phyloP scores from a whole-genome alignment of 2,888 invertebrate species.

The Eudasyphora cyanicolor region DNA sequence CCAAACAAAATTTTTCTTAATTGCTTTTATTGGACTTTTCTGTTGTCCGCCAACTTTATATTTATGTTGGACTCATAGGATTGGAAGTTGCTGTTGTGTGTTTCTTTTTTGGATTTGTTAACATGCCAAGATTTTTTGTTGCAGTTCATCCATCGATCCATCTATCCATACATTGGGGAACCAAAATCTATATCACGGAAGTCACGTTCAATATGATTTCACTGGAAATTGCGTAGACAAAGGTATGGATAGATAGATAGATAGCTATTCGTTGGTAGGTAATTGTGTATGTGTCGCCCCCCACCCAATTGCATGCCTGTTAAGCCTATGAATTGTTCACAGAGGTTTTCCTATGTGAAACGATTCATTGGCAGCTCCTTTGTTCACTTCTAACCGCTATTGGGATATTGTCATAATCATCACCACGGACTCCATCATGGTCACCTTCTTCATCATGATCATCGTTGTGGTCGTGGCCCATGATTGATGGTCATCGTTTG shows the following conservation, averaged over 20 bases:
- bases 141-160: not conserved
- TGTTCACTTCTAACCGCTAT: slow-evolving; percentile 26
- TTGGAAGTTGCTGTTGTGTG: not conserved
- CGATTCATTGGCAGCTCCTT: slow-evolving; percentile 8
- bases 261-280: too few species aligned
- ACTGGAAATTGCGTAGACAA: slow-evolving; percentile 50
- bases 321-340: not conserved
- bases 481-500: slow-evolving; percentile 61
- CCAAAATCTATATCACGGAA: slow-evolving; percentile 61
- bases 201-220: slow-evolving; percentile 67
- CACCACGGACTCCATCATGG: slow-evolving; percentile 28
- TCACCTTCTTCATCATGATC: not conserved
- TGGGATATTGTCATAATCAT: slow-evolving; percentile 17
- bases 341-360: not conserved
- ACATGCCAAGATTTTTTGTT: not conserved
- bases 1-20: slow-evolving; percentile 48
- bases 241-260: not conserved
- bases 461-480: slow-evolving; percentile 2
- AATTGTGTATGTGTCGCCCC: too few species aligned
- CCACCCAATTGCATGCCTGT: not conserved
- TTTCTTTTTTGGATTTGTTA: not conserved
- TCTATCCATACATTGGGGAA: slow-evolving; percentile 3
- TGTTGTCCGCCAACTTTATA: not conserved
- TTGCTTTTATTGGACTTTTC: slow-evolving; percentile 56
- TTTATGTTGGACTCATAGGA: not conserved